Base-by-base conservation (phyloP, 1,140 invertebrate species). In the Arctopsyche grandis region DNA sequence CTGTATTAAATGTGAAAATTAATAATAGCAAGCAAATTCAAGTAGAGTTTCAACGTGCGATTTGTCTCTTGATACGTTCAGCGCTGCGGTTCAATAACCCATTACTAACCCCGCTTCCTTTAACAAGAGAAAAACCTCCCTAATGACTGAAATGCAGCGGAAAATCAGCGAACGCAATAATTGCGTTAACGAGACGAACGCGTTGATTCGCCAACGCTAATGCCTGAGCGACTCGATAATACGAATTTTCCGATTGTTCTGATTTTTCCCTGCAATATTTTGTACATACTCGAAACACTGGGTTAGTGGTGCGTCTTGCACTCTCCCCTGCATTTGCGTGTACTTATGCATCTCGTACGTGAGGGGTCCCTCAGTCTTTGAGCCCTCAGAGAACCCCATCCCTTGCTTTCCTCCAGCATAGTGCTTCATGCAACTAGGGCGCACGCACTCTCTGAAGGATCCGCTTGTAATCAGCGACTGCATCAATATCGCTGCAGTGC, bases 231-330 rank as follows among this genome's bases (percentile, higher is more conserved):
- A 38, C 29, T 38, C 29, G 29, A 38, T 38, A 38, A 38, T 38
- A 38, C 7, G 7, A 38, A 38, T 38, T 38, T 7, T 38, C 29
- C 7, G 3, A 38, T 38, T 38, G 1, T 38, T 38, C 29, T 7
- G 29, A 38, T 38, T 38, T 38, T 38, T 7, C 29, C 29, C 29
- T 38, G 29, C 29, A 38, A 7, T 38, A 4, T 38, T 38, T 7
- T 7, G 29, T 38, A 38, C 29, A 4, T 38, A 38, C 3, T 38
- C 7, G 16, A 52, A 46, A 24, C 22, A 74, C 12, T 76, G 43
- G 74, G 74, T 76, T 76, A 76, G 74, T 76, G 74, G 74, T 76
- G 74, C 74, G 43, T 71, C 29, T 29, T 16, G 69, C 21, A 43
- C 29, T n/a, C 22, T 26, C 29, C 21, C 4, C 21, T 71, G 24